Percentiles rank a stretch among this genome's conserved stretches.
Conservation (phyloP, 2,797 vertebrate species). For the Microcaecilia unicolor region DNA sequence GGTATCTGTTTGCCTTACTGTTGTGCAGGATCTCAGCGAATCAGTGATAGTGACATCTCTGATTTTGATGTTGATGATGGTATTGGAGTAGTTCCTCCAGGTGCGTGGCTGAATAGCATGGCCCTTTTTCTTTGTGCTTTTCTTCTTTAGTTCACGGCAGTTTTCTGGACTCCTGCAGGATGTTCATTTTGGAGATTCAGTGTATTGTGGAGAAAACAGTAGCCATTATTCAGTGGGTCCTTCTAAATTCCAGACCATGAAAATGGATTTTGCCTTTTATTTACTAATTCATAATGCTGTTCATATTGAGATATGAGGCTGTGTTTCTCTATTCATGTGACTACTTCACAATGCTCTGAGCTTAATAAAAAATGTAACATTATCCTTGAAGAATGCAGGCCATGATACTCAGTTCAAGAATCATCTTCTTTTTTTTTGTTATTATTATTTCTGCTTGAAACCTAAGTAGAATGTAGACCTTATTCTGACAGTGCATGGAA, state of each 20-base stretch:
- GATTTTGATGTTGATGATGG: slow-evolving; percentile 96
- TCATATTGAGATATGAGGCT: not conserved
- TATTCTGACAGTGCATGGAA: slow-evolving; percentile 46
- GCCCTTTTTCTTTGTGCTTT: slow-evolving; percentile 43
- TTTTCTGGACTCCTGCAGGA: slow-evolving; percentile 13
- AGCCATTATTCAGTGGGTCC: slow-evolving; percentile 30
- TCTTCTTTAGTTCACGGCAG: slow-evolving; percentile 22
- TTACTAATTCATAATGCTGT: slow-evolving; percentile 10
- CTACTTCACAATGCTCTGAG: slow-evolving; percentile 16
- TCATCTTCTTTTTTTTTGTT: slow-evolving; percentile 13
- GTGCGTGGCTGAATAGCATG: slow-evolving; percentile 82
- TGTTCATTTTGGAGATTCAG: slow-evolving; percentile 22
- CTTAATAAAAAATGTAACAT: slow-evolving; percentile 25
- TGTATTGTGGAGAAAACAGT: slow-evolving; percentile 27
- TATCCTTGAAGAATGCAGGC: slow-evolving; percentile 2
- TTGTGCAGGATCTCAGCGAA: slow-evolving; percentile 92
- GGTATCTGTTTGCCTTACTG: slow-evolving; percentile 66
- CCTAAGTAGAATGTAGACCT: slow-evolving; percentile 24
- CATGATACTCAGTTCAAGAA: slow-evolving; percentile 10
- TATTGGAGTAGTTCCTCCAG: slow-evolving; percentile 91
- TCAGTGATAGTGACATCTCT: slow-evolving; percentile 91
- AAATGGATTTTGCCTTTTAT: slow-evolving; percentile 11
- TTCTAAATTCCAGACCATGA: slow-evolving; percentile 9
- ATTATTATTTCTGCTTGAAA: slow-evolving; percentile 26
- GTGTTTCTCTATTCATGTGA: slow-evolving; percentile 8